Conservation (phyloP, 2,113 vertebrate species). For the Eleginops maclovinus region DNA sequence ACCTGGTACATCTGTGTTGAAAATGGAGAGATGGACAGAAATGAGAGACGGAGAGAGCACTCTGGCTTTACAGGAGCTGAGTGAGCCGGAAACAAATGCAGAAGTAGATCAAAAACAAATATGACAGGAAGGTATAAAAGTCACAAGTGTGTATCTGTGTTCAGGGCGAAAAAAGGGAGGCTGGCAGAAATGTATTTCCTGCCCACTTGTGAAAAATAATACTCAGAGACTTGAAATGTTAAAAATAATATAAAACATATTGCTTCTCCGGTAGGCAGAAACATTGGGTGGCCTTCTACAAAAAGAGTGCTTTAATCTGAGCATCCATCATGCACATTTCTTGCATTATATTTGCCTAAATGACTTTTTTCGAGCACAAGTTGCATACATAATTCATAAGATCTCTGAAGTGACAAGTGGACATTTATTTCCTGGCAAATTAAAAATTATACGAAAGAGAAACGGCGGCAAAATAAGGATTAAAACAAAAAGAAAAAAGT, state of each 20-base stretch:
- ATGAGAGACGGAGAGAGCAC: background rate
- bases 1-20: constrained; percentile 19
- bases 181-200: constrained; percentile 12
- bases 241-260: too few species aligned
- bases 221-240: background rate
- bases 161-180: background rate
- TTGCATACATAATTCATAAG: background rate
- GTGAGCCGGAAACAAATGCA: background rate
- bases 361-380: background rate
- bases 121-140: background rate
- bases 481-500: background rate
- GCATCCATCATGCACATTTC: background rate
- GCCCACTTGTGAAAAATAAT: constrained; percentile 1
- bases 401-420: background rate
- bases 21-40: constrained; percentile 11
- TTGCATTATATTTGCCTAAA: background rate
- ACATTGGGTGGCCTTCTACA: background rate
- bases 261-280: background rate
- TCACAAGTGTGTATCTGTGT: background rate
- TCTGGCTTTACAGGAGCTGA: too few species aligned
- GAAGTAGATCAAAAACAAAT: background rate
- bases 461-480: background rate
- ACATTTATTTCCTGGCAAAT: background rate
- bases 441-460: background rate
- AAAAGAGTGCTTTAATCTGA: background rate